These are phyloP conservation scores for Semicossyphus pulcher DNA, from an alignment of 2,113 vertebrate species.

Conservation along the genomic window DNA sequence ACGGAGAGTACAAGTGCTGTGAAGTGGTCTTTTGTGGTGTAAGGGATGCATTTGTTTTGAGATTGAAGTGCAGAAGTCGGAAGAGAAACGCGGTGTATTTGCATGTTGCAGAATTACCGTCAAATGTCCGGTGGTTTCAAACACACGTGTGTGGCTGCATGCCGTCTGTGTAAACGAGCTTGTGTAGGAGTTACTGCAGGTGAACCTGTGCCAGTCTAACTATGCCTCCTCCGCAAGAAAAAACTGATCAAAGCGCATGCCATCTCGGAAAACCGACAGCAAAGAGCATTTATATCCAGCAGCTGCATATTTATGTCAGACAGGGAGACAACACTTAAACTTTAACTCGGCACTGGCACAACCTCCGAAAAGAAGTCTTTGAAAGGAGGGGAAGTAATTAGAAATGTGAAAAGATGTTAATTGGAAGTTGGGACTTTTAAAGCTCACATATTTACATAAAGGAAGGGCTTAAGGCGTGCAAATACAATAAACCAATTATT, in stretches of 20 bases:
- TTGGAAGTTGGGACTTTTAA: constrained; percentile 15
- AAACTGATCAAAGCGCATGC: constrained; percentile 43
- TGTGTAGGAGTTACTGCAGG: constrained; percentile 38
- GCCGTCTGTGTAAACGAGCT: neutral
- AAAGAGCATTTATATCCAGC: constrained; percentile 32
- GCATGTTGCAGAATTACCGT: neutral
- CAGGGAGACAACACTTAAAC: constrained; percentile 3
- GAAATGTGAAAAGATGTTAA: constrained; percentile 10
- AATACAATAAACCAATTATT: neutral
- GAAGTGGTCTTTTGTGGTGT: constrained; percentile 7
- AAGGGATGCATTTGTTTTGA: neutral
- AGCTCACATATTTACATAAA: constrained; percentile 2
- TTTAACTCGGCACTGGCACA: neutral
- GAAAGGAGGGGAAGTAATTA: neutral
- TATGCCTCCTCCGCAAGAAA: constrained; percentile 32
- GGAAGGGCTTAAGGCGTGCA: neutral
- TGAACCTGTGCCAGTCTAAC: constrained; percentile 36
- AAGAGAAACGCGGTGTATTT: neutral
- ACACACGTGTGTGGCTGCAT: constrained; percentile 14
- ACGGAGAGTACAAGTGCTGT: neutral
- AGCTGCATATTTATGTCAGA: constrained; percentile 30
- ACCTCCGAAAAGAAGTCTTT: neutral
- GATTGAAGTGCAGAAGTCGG: neutral
- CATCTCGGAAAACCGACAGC: constrained; percentile 16
- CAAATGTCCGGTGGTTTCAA: neutral